Conservation (phyloP, 37 sponge, comb jelly and placozoan genomes). For the Petrosia ficiformis region DNA sequence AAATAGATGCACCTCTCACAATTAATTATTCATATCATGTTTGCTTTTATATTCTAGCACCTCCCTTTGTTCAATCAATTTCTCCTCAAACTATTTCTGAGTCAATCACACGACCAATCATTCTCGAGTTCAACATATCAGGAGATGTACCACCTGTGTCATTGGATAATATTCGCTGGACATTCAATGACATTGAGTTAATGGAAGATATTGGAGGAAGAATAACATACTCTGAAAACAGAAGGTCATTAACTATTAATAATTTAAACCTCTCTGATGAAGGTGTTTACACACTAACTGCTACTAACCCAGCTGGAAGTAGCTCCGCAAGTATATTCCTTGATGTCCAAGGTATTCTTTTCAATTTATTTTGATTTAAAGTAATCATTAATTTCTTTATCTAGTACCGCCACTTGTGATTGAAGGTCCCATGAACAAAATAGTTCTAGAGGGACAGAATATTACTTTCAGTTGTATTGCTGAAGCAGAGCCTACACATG, state of each 20-base stretch:
- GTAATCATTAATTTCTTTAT: neutral
- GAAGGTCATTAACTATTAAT: conserved; percentile 1
- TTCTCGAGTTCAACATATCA: neutral
- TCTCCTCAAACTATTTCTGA: neutral
- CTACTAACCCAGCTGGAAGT: conserved; percentile 17
- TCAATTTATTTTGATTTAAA: neutral
- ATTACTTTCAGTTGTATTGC: neutral
- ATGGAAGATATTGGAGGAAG: neutral
- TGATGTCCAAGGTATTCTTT: neutral
- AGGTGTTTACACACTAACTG: conserved; percentile 12
- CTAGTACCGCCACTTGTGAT: neutral
- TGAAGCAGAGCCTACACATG: neutral
- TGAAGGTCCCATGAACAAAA: neutral
- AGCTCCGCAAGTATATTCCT: neutral
- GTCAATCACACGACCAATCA: neutral
- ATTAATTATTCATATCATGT: too few relatives aligned
- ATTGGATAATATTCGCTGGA: neutral
- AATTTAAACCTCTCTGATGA: conserved; percentile 1
- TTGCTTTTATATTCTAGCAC: too few relatives aligned
- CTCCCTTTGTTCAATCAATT: too few relatives aligned
- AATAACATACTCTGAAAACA: conserved; percentile 3
- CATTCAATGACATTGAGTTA: neutral
- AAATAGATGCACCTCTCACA: too few relatives aligned
- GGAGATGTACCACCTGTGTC: conserved; percentile 5
- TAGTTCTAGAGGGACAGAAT: neutral